Base-by-base conservation (phyloP, 2,113 vertebrate genomes). In the Hucho hucho region DNA sequence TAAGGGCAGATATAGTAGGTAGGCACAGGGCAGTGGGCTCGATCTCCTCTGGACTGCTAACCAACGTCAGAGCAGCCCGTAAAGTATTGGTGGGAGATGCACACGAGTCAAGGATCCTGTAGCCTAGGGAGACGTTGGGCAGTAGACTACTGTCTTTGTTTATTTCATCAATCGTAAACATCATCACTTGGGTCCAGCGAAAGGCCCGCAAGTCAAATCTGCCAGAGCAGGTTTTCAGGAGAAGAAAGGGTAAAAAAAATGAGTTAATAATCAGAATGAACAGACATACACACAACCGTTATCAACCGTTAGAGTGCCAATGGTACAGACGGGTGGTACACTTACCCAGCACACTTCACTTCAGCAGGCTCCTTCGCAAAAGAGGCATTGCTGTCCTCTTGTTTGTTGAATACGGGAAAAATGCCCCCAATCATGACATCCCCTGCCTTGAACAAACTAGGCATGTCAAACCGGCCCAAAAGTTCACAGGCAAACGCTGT, bases 341-440 rank as follows among this genome's bases (percentile, higher is more conserved):
- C 90, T 91, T 82, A 93, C 93, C 88, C 84, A 20, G 73, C 73
- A 76, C 92, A 94, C 20, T 78, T 81, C 1, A 70, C 83, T 64
- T 68, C 73, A 58, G 63, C n/a, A 12, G 89, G 89, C 68, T 88
- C 59, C 3, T 56, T 84, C 59, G 82, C 58, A 78, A 89, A 94
- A 0, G 73, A 83, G 3, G 25, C 47, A 26, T 75, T 73, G 13
- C 47, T 78, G 69, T 72, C 22, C 26, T 91, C 73, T 61, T 93
- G 89, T 85, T 93, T 92, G 79, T 92, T 92, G 43, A 86, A 93
- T 79, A 94, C 74, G 0, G 92, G 93, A 66, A 93, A 94, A 84
- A 94, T 91, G 1, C 92, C 93, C 13, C 92, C 93, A 0, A 93
- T 90, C 88, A 92, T 90, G 43, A 94, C 84, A n/a, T 93, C 90